Conservation (phyloP, 2,888 invertebrate species). For the Onchidella celtica region DNA sequence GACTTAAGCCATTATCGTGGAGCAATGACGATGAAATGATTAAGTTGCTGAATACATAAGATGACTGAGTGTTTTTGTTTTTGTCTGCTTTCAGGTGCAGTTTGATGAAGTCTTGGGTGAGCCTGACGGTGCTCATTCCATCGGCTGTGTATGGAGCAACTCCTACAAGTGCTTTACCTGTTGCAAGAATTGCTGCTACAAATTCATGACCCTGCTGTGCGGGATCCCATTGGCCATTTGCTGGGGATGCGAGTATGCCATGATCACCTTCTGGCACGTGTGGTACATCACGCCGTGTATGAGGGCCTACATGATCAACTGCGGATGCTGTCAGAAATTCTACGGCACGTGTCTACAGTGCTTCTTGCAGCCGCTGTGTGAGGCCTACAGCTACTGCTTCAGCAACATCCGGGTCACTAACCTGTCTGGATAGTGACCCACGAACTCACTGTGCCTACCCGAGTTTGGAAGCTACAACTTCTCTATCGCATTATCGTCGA, state of each 20-base stretch:
- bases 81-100: constrained; percentile 53
- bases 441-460: neutral
- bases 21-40: no score
- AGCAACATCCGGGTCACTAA: constrained; percentile 50
- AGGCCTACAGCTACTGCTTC: constrained; percentile 49
- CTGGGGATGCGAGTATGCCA: constrained; percentile 79
- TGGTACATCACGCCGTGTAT: constrained; percentile 88
- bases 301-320: constrained; percentile 85
- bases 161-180: constrained; percentile 84
- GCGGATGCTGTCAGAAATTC: constrained; percentile 65
- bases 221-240: constrained; percentile 86
- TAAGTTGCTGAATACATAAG: no score
- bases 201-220: constrained; percentile 84
- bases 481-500: no score
- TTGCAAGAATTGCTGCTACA: constrained; percentile 87
- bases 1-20: no score
- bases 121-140: constrained; percentile 68
- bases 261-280: constrained; percentile 85
- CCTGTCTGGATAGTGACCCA: constrained; percentile 14
- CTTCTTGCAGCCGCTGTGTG: constrained; percentile 55
- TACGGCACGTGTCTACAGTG: constrained; percentile 82
- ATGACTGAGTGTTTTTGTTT: no score
- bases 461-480: neutral
- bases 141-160: constrained; percentile 87
- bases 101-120: constrained; percentile 72